phyloP scores from a whole-genome alignment of 2,797 vertebrate species.

The Sebastolobus altivelis region DNA sequence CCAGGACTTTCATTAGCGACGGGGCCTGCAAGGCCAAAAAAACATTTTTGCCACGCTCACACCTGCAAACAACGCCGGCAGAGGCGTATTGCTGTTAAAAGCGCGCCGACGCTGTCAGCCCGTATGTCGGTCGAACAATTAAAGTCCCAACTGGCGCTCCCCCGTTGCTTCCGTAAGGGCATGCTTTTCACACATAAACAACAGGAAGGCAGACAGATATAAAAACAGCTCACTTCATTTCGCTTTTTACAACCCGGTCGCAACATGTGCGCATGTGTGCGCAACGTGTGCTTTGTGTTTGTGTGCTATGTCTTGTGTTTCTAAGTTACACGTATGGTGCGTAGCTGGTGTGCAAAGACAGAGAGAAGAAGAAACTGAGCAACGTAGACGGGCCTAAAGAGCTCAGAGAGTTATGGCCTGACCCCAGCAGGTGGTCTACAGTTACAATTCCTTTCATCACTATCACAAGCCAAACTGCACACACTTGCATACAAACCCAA shows the following conservation, averaged over 20 bases:
- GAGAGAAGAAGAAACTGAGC: slow-evolving; percentile 77
- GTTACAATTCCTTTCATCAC: slow-evolving; percentile 92
- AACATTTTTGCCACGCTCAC: slow-evolving; percentile 76
- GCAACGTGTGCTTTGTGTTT: slow-evolving; percentile 44
- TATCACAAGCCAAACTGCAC: slow-evolving; percentile 84
- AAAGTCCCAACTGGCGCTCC: slow-evolving; percentile 55
- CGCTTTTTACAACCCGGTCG: slow-evolving; percentile 39
- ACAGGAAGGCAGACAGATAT: slow-evolving; percentile 61
- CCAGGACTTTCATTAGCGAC: slow-evolving; percentile 96
- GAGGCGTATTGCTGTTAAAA: slow-evolving; percentile 52
- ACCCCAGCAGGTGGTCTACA: slow-evolving; percentile 89
- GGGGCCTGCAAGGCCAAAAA: slow-evolving; percentile 86
- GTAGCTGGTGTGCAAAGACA: slow-evolving; percentile 16
- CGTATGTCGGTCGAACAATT: slow-evolving; percentile 55
- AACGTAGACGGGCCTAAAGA: slow-evolving; percentile 86
- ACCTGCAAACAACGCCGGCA: slow-evolving; percentile 88
- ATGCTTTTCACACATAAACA: slow-evolving; percentile 66
- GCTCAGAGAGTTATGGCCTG: slow-evolving; percentile 83
- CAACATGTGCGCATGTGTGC: slow-evolving; percentile 43
- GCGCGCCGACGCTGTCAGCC: slow-evolving; percentile 29
- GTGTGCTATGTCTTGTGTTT: slow-evolving; percentile 15
- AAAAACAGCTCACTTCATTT: slow-evolving; percentile 57
- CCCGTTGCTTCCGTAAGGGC: slow-evolving; percentile 59
- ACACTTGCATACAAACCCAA: slow-evolving; percentile 28
- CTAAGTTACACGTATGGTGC: background rate